Conservation (phyloP, 2,797 vertebrate genomes). For the Buceros bicornis region DNA sequence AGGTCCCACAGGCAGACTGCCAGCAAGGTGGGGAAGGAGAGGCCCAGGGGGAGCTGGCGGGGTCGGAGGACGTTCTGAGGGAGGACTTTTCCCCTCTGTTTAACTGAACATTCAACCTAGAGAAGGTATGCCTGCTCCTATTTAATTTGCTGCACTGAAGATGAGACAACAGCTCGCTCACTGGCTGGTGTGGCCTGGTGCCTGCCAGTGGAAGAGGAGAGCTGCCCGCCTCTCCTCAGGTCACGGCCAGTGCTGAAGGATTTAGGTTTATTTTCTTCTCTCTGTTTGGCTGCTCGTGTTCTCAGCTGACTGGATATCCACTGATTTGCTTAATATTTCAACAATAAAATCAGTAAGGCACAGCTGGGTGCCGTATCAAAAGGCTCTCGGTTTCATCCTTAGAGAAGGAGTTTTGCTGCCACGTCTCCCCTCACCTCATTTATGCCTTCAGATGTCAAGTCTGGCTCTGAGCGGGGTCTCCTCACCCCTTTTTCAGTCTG, state of each 20-base stretch:
- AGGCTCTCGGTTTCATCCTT: not conserved
- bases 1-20: constrained; percentile 83
- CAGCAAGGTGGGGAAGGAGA: constrained; percentile 85
- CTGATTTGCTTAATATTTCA: constrained; percentile 7
- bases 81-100: not conserved
- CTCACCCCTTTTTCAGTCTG: not conserved
- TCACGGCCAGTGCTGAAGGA: not conserved
- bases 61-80: constrained; percentile 79
- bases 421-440: not conserved
- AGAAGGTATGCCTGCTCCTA: not conserved
- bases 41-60: constrained; percentile 82
- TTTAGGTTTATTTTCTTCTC: not conserved
- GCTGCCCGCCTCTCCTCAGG: not conserved
- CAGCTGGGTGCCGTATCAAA: not conserved
- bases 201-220: not conserved
- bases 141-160: not conserved
- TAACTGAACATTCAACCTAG: not conserved
- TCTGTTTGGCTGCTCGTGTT: not conserved
- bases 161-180: not conserved
- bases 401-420: not conserved
- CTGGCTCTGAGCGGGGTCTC: not conserved
- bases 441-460: not conserved
- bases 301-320: not conserved
- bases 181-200: fast-evolving
- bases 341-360: constrained; percentile 35